phyloP scores from a whole-genome alignment of 2,797 vertebrate genomes.

The Adelosebastes latens region DNA sequence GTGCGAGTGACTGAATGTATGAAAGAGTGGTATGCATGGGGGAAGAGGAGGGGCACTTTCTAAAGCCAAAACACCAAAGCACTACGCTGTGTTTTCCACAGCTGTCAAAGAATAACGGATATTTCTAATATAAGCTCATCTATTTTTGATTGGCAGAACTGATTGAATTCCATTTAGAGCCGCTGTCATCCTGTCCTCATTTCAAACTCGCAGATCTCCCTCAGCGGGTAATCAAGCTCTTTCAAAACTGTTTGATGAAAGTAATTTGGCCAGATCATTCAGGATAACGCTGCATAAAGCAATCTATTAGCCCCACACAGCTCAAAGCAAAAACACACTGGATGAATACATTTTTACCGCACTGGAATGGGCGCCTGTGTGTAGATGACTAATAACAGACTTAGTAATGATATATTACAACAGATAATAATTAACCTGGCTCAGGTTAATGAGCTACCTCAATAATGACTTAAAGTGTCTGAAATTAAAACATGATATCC shows the following conservation, averaged over 20 bases:
- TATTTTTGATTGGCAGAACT: slow-evolving; percentile 68
- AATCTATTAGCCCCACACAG: slow-evolving; percentile 49
- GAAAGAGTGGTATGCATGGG: not conserved
- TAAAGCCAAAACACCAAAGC: not conserved
- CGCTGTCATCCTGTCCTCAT: slow-evolving; percentile 60
- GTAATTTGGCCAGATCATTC: slow-evolving; percentile 66
- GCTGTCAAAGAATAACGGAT: slow-evolving; percentile 53
- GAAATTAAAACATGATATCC: not conserved
- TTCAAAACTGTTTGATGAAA: slow-evolving; percentile 68
- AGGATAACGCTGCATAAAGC: slow-evolving; percentile 50
- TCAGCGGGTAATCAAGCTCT: slow-evolving; percentile 56
- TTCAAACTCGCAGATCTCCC: slow-evolving; percentile 56
- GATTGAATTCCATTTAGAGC: slow-evolving; percentile 64
- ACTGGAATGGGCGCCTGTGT: not conserved
- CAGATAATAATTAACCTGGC: not conserved
- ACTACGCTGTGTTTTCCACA: slow-evolving; percentile 4
- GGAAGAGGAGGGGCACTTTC: not conserved
- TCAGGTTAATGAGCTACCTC: slow-evolving; percentile 2
- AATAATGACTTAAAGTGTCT: not conserved
- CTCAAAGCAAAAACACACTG: slow-evolving; percentile 16
- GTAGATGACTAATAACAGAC: not conserved
- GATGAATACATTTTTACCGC: slow-evolving; percentile 11
- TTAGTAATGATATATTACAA: not conserved
- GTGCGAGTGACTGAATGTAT: slow-evolving; percentile 3
- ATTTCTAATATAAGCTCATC: slow-evolving; percentile 57